phyloP scores from a whole-genome alignment of 2,113 vertebrate genomes.

The Clarias macrocephalus region DNA sequence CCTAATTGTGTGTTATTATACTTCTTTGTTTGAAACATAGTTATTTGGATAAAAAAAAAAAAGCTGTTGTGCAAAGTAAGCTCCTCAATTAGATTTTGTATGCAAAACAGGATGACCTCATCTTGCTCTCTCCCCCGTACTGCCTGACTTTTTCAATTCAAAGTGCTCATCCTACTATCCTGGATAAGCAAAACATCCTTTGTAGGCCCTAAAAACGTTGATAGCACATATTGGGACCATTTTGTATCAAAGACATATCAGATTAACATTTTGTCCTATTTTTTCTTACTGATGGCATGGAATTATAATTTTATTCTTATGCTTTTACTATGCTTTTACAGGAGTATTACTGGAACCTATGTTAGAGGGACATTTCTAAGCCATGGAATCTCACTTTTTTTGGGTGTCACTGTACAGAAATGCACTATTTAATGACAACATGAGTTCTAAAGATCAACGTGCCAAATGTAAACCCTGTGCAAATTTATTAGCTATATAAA shows the following conservation, averaged over 20 bases:
- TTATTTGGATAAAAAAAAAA: conserved; percentile 74
- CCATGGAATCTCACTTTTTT: conserved; percentile 72
- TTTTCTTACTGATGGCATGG: conserved; percentile 84
- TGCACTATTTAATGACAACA: conserved; percentile 90
- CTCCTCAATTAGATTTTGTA: conserved; percentile 75
- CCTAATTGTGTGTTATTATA: conserved; percentile 71
- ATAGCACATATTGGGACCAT: conserved; percentile 92
- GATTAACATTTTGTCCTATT: conserved; percentile 71
- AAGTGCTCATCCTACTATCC: conserved; percentile 64
- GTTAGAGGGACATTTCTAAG: conserved; percentile 74
- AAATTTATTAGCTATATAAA: conserved; percentile 85
- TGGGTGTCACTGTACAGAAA: conserved; percentile 94
- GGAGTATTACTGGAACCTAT: conserved; percentile 86
- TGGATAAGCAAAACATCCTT: conserved; percentile 62
- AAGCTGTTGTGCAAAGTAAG: conserved; percentile 73
- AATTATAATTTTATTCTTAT: conserved; percentile 76
- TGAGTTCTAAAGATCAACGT: conserved; percentile 80
- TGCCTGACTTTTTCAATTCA: conserved; percentile 82
- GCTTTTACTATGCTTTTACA: conserved; percentile 74
- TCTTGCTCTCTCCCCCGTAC: conserved; percentile 85
- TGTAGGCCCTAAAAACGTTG: conserved; percentile 76
- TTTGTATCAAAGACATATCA: conserved; percentile 94
- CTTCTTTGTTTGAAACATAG: conserved; percentile 73
- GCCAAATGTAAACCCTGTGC: conserved; percentile 98
- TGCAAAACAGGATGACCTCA: conserved; percentile 35